Conservation (phyloP, 2,888 invertebrate genomes). For the Catonia carolina region DNA sequence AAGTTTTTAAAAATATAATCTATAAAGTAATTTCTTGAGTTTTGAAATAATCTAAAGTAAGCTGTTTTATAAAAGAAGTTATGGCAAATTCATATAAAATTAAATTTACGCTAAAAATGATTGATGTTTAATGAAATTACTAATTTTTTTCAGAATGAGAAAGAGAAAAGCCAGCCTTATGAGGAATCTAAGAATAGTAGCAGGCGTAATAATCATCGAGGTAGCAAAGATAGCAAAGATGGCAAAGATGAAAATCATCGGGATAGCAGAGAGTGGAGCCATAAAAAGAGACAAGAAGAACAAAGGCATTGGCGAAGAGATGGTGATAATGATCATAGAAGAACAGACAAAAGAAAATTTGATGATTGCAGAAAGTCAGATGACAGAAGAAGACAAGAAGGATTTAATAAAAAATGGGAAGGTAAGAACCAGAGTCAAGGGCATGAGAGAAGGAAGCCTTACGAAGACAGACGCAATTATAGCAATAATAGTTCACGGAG, state of each 20-base stretch:
- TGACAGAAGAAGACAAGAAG: constrained; percentile 24
- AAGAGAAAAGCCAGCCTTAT: no score
- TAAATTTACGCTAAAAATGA: no score
- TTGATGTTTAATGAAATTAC: no score
- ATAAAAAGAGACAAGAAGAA: constrained; percentile 17
- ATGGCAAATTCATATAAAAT: no score
- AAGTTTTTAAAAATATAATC: no score
- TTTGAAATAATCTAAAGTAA: no score
- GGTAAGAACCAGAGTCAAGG: constrained; percentile 18
- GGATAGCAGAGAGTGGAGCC: constrained; percentile 4
- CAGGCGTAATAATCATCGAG: neutral
- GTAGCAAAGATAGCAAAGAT: constrained; percentile 17
- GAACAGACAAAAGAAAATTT: constrained; percentile 5
- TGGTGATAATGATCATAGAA: constrained; percentile 18
- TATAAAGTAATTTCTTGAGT: no score
- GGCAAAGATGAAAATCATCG: constrained; percentile 15
- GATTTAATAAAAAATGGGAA: constrained; percentile 19
- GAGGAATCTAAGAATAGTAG: no score
- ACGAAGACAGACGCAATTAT: neutral
- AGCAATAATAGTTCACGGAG: neutral
- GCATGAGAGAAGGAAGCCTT: constrained; percentile 11
- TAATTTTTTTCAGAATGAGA: no score
- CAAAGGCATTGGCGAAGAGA: constrained; percentile 19
- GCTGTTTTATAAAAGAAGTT: no score
- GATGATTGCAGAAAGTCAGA: constrained; percentile 23